Percentiles rank a stretch among this genome's conserved stretches.
Conservation (phyloP, 2,888 invertebrate genomes). For the Cheilosia scutellata region DNA sequence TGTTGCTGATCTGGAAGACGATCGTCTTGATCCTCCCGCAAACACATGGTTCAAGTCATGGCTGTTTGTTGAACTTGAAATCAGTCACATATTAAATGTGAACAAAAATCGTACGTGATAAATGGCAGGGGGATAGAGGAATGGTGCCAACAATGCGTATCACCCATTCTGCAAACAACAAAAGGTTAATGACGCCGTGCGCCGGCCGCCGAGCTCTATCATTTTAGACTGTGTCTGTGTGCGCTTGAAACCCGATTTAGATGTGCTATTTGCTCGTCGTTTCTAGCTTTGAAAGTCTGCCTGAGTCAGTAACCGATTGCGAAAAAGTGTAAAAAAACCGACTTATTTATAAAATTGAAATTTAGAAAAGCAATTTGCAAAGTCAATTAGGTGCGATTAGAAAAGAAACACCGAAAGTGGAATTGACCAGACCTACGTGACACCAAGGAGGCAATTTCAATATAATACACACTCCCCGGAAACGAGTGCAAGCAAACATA, state of each 20-base stretch:
- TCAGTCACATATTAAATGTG: slow-evolving; percentile 37
- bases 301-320: slow-evolving; percentile 35
- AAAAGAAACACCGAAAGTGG: slow-evolving; percentile 18
- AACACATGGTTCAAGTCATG: slow-evolving; percentile 56
- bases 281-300: not conserved
- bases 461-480: not conserved
- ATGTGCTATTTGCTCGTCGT: slow-evolving; percentile 17
- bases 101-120: slow-evolving; percentile 30
- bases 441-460: not conserved
- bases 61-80: slow-evolving; percentile 71
- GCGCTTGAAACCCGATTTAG: slow-evolving; percentile 12
- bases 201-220: not conserved
- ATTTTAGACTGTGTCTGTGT: not conserved
- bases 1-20: slow-evolving; percentile 12
- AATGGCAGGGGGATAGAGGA: not conserved
- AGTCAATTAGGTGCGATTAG: slow-evolving; percentile 36
- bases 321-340: not conserved
- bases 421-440: slow-evolving; percentile 33
- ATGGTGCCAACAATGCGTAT: not conserved
- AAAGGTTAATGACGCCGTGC: slow-evolving; percentile 41
- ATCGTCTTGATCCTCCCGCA: not conserved
- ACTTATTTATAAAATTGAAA: not conserved
- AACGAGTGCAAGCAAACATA: no score
- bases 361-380: slow-evolving; percentile 22
- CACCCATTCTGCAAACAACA: slow-evolving; percentile 24